phyloP scores from a whole-genome alignment of 2,888 invertebrate species.

The Trimorus sp. region DNA sequence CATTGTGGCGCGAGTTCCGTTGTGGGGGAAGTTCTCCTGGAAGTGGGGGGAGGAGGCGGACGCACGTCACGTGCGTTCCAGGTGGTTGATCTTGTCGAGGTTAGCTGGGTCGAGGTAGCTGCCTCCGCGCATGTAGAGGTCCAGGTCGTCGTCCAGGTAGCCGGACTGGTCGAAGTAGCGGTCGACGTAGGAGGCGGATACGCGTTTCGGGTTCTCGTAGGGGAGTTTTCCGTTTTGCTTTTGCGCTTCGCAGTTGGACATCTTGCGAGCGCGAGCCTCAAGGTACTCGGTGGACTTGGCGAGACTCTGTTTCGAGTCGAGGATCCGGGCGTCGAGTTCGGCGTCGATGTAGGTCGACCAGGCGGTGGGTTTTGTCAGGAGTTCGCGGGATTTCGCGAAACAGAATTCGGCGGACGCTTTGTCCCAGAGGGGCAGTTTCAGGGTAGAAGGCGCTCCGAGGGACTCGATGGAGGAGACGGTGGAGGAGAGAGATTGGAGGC shows the following conservation, averaged over 20 bases:
- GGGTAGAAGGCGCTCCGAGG: slow-evolving; percentile 80
- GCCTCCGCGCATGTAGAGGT: slow-evolving; percentile 51
- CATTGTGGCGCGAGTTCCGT: no score
- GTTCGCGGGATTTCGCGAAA: slow-evolving; percentile 87
- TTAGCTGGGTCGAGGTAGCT: slow-evolving; percentile 59
- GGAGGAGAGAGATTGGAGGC: slow-evolving; percentile 81
- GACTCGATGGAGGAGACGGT: slow-evolving; percentile 82
- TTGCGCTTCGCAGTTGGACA: slow-evolving; percentile 67
- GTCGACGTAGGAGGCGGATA: slow-evolving; percentile 79
- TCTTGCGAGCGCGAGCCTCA: slow-evolving; percentile 74
- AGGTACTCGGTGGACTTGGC: slow-evolving; percentile 78
- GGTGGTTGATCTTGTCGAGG: slow-evolving; percentile 73
- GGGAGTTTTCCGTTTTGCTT: slow-evolving; percentile 75
- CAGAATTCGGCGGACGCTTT: slow-evolving; percentile 89
- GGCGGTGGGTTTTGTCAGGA: slow-evolving; percentile 84
- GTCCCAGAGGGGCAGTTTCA: slow-evolving; percentile 86
- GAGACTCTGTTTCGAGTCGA: slow-evolving; percentile 76
- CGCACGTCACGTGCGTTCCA: slow-evolving; percentile 72
- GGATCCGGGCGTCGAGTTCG: slow-evolving; percentile 75
- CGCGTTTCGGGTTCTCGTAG: slow-evolving; percentile 73
- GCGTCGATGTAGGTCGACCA: slow-evolving; percentile 79
- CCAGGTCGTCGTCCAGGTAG: slow-evolving; percentile 74
- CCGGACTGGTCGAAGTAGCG: slow-evolving; percentile 79
- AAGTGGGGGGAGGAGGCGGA: slow-evolving; percentile 73
- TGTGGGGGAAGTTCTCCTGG: slow-evolving; percentile 69